Conservation (phyloP, 2,797 vertebrate species). For the Buphagus erythrorhynchus region DNA sequence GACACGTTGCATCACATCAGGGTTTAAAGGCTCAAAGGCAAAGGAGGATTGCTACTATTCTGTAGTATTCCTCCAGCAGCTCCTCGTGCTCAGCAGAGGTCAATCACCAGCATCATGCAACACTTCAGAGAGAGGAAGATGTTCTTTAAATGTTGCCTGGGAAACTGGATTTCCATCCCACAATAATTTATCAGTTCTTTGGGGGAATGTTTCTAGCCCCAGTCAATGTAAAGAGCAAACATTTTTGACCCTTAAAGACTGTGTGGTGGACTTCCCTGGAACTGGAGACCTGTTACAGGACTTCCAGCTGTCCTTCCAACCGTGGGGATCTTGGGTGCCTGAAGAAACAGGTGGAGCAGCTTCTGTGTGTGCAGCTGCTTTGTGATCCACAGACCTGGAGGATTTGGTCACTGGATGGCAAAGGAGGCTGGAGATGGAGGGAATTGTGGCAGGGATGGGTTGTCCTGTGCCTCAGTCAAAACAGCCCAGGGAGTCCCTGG, state of each 20-base stretch:
- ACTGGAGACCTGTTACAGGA: not conserved
- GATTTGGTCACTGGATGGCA: not conserved
- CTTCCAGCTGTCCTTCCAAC: not conserved
- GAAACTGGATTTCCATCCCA: slow-evolving; percentile 13
- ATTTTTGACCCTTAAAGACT: not conserved
- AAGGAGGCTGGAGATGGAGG: not conserved
- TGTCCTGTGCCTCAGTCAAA: not conserved
- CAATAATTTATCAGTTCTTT: slow-evolving; percentile 1
- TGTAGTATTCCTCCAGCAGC: slow-evolving; percentile 53
- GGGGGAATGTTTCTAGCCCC: not conserved
- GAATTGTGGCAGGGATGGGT: not conserved
- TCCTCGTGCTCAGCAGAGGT: slow-evolving; percentile 50
- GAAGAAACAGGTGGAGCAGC: not conserved
- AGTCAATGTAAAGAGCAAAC: not conserved
- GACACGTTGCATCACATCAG: slow-evolving; percentile 49
- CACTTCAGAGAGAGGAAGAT: slow-evolving; percentile 16
- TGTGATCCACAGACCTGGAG: not conserved
- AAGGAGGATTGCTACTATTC: slow-evolving; percentile 40
- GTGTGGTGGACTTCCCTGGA: not conserved
- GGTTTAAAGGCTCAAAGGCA: slow-evolving; percentile 60
- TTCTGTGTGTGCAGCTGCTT: not conserved
- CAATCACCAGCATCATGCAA: slow-evolving; percentile 51
- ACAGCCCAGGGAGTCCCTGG: not conserved
- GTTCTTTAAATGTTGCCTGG: slow-evolving; percentile 2
- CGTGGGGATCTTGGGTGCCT: not conserved